These are phyloP conservation scores for Drosophila tani DNA, from an alignment of 1,140 invertebrate species.

Conservation along the genomic window DNA sequence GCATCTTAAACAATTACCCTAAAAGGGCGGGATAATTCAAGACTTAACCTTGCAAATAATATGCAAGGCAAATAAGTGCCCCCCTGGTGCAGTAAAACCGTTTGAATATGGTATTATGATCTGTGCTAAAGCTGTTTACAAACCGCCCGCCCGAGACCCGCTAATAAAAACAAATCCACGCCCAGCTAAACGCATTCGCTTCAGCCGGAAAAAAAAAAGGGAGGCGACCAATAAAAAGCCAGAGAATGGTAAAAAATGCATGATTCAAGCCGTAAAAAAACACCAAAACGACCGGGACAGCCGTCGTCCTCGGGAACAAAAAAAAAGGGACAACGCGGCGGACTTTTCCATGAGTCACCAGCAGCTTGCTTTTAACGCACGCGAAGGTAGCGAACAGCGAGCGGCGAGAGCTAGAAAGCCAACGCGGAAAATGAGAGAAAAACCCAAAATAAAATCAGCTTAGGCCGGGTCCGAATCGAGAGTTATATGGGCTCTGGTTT, in stretches of 20 bases:
- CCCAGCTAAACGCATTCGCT: conserved; percentile 30
- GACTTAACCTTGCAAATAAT: conserved; percentile 17
- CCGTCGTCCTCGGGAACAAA: conserved; percentile 30
- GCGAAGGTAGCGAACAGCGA: conserved; percentile 54
- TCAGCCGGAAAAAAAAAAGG: conserved; percentile 11
- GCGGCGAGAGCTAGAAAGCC: conserved; percentile 7
- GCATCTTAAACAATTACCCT: conserved; percentile 36
- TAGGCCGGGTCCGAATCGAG: conserved; percentile 16
- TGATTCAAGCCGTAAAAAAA: conserved; percentile 73
- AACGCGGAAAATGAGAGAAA: conserved; percentile 15
- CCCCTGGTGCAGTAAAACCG: conserved; percentile 63
- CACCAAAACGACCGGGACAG: conserved; percentile 28
- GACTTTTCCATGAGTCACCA: conserved; percentile 57
- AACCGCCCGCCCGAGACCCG: conserved; percentile 46
- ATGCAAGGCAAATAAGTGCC: conserved; percentile 13
- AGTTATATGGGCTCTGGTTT: conserved; percentile 52
- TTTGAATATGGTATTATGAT: conserved; percentile 65
- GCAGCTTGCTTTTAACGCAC: conserved; percentile 47
- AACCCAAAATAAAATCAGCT: conserved; percentile 44
- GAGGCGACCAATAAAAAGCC: conserved; percentile 62
- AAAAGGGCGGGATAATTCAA: conserved; percentile 8
- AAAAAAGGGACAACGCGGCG: conserved; percentile 21
- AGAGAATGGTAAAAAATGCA: conserved; percentile 78
- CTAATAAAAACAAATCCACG: conserved; percentile 54
- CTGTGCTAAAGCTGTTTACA: conserved; percentile 71